Evolutionary conservation across 2,797 vertebrate genomes (phyloP), one percentile per base, ranked within the genome.

Genomic region (Amblyopsis hoosieri): DNA sequence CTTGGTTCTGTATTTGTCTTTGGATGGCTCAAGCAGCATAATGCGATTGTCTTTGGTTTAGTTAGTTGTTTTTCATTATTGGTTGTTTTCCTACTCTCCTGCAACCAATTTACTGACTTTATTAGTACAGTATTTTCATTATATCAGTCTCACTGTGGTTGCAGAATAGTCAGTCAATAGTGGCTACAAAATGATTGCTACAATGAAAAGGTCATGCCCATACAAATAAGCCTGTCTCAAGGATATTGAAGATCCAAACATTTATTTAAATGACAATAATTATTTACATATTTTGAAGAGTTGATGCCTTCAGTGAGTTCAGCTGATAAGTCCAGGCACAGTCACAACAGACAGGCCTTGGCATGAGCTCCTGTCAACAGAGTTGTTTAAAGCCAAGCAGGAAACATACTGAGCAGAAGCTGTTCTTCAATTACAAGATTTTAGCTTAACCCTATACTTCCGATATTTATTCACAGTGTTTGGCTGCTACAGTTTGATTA

Each of bases 321-420:
- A 54, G 42, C 69, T 0, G 48, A 76, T 81, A 73, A 76, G 65
- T 17, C 55, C 12, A 45, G 74, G 64, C 42, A 15, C 62, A 71
- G 74, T 73, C 69, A 78, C 60, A 78, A 76, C 81, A 85, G 64
- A 79, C 77, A 72, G 64, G 80, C 57, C 78, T 74, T 72, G 79
- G 69, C 75, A 76, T 61, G 78, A 76, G 14, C 31, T 62, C 4
- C 17, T 10, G 23, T 13, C 42, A 58, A 49, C 13, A 11, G 17
- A 62, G 11, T 58, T 49, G 11, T 23, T 42, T 67, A 55, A 64
- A 15, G 12, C 19, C 31, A 61, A 61, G 12, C n/a, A 65, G 54
- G 12, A 72, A 57, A 49, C 52, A 10, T 61, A 33, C 37, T 12
- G 12, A 50, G 46, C 8, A 64, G 66, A 57, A 14, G 19, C 19